A percentile compares a stretch with the other conserved stretches of the same genome.
Evolutionary conservation across 1,140 invertebrate species (phyloP).

Genomic region (Pseudoatta argentina): DNA sequence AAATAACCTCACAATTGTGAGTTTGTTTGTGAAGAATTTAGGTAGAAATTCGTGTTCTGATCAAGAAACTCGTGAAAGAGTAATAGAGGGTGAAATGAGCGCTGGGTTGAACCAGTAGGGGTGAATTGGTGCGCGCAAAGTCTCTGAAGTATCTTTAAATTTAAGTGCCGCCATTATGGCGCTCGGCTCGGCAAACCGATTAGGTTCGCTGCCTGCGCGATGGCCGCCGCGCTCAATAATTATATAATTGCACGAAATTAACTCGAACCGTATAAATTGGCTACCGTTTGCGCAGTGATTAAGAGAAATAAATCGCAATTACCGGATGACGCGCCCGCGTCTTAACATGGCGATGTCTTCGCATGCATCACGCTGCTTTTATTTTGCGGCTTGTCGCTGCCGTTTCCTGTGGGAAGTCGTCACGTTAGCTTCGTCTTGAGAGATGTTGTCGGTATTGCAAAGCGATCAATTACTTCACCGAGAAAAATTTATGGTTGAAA

Average conservation of each 20-base stretch:
- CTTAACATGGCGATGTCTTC: constrained; percentile 69
- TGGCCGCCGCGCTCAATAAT: constrained; percentile 72
- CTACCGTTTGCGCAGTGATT: constrained; percentile 81
- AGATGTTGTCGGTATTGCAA: not conserved
- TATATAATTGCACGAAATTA: constrained; percentile 84
- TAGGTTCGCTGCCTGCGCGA: constrained; percentile 75
- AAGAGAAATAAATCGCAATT: constrained; percentile 84
- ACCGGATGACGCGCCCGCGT: constrained; percentile 71
- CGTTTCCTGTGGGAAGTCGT: constrained; percentile 7
- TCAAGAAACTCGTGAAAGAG: constrained; percentile 10
- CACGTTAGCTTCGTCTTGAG: constrained; percentile 4
- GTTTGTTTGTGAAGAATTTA: not conserved
- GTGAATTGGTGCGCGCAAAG: constrained; percentile 16
- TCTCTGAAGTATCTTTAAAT: constrained; percentile 74
- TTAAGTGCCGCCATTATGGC: constrained; percentile 77
- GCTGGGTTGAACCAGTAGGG: not conserved
- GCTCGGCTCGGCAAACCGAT: constrained; percentile 73
- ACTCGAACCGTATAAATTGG: constrained; percentile 82
- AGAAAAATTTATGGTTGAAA: no score
- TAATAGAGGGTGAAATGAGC: constrained; percentile 32
- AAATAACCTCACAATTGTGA: not conserved
- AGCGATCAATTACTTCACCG: not conserved
- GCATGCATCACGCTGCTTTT: constrained; percentile 14
- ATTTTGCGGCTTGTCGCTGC: constrained; percentile 1
- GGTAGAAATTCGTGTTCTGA: not conserved